phyloP scores from a whole-genome alignment of 2,888 invertebrate species.

The Conus canariensis region DNA sequence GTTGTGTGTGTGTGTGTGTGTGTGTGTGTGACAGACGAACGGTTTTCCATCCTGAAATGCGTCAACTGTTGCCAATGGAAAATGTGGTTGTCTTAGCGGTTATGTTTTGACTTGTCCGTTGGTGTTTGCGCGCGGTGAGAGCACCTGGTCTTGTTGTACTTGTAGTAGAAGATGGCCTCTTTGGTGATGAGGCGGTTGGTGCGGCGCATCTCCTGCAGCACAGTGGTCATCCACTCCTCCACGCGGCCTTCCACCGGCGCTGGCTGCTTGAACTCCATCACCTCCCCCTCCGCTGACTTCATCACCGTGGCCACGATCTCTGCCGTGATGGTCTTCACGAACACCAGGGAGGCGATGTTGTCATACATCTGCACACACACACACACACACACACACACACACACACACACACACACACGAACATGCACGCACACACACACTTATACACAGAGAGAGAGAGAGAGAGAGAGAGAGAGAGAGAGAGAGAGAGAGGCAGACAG shows the following conservation, averaged over 20 bases:
- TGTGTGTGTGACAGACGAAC: too few relatives aligned
- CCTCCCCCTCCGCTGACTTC: constrained; percentile 91
- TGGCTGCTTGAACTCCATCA: constrained; percentile 87
- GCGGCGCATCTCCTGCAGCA: constrained; percentile 89
- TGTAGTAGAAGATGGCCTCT: constrained; percentile 84
- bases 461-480: too few relatives aligned
- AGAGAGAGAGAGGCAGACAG: too few relatives aligned
- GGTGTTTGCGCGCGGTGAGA: too few relatives aligned
- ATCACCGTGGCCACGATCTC: constrained; percentile 87
- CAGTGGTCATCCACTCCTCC: constrained; percentile 94
- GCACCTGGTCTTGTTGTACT: constrained; percentile 48
- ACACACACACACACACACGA: background rate
- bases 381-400: background rate
- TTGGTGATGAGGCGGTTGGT: constrained; percentile 91
- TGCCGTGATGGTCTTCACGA: constrained; percentile 84
- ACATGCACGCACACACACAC: background rate
- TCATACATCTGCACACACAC: constrained; percentile 88
- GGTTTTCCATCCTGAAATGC: too few relatives aligned
- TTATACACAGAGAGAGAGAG: too few relatives aligned
- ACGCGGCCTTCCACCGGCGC: constrained; percentile 88
- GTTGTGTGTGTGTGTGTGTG: too few relatives aligned
- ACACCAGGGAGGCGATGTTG: constrained; percentile 87
- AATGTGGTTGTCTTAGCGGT: too few relatives aligned
- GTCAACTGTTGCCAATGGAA: too few relatives aligned
- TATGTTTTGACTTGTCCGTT: too few relatives aligned